Evolutionary conservation across 2,888 invertebrate species (phyloP).

Genomic region (Spisula subtruncata): DNA sequence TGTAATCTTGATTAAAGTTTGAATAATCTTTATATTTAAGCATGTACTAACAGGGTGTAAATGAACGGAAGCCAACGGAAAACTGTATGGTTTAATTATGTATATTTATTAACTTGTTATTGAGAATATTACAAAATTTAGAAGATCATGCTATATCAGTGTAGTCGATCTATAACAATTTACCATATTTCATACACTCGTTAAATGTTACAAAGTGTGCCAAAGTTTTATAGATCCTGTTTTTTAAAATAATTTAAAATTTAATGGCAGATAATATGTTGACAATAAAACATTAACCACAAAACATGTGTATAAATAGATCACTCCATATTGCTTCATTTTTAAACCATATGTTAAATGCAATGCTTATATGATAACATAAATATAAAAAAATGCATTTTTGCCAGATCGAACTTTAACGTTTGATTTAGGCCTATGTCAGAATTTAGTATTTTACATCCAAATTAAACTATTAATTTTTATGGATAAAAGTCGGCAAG

Average conservation of each 20-base stretch:
- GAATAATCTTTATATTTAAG: slow-evolving; percentile 35
- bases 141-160: not conserved
- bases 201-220: slow-evolving; percentile 3
- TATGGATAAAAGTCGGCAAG: too few relatives aligned
- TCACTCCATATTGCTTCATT: too few relatives aligned
- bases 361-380: too few relatives aligned
- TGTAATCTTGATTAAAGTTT: slow-evolving; percentile 53
- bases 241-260: not conserved
- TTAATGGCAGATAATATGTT: not conserved
- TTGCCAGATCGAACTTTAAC: too few relatives aligned
- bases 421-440: too few relatives aligned
- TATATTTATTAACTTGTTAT: slow-evolving; percentile 15
- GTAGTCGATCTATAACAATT: not conserved
- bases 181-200: slow-evolving; percentile 1
- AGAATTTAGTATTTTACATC: too few relatives aligned
- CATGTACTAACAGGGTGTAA: not conserved
- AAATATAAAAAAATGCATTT: too few relatives aligned
- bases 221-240: slow-evolving; percentile 17
- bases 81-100: slow-evolving; percentile 10
- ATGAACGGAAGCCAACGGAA: not conserved
- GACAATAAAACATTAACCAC: not conserved
- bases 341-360: too few relatives aligned
- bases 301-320: too few relatives aligned
- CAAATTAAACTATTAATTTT: too few relatives aligned
- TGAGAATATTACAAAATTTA: not conserved